phyloP scores from a whole-genome alignment of 1,140 invertebrate genomes.

The Atta cephalotes region DNA sequence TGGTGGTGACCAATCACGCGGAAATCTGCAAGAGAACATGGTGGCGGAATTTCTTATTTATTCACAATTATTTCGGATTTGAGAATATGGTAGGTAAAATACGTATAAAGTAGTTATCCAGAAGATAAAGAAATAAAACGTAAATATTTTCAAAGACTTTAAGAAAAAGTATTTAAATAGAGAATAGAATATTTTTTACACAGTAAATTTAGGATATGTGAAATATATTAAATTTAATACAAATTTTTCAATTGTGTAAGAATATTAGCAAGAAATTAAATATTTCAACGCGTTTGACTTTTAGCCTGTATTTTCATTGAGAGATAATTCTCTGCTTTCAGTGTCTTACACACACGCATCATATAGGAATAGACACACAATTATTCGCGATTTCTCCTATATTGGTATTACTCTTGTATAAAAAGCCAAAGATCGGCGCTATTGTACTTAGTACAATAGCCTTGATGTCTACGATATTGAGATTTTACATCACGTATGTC shows the following conservation, averaged over 20 bases:
- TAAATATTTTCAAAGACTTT: neutral
- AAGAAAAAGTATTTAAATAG: neutral
- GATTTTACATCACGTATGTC: constrained; percentile 89
- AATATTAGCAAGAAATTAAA: neutral
- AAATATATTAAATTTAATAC: no score
- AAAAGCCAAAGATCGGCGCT: constrained; percentile 87
- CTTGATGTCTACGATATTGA: constrained; percentile 88
- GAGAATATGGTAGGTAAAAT: constrained; percentile 87
- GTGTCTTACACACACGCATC: constrained; percentile 91
- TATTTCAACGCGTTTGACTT: neutral
- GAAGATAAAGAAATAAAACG: neutral
- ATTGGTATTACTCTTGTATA: constrained; percentile 90
- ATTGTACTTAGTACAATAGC: constrained; percentile 86
- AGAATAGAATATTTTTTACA: no score
- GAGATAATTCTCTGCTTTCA: constrained; percentile 77
- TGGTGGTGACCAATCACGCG: constrained; percentile 88
- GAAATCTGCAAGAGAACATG: constrained; percentile 88
- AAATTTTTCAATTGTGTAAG: no score
- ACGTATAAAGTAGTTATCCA: neutral
- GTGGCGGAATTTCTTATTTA: constrained; percentile 89
- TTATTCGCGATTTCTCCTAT: constrained; percentile 91
- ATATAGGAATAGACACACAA: constrained; percentile 94
- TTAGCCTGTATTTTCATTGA: neutral
- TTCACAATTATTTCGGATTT: constrained; percentile 90
- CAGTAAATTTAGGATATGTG: no score